Evolutionary conservation across 2,113 vertebrate species (phyloP).

Genomic region (Aplodontia rufa): DNA sequence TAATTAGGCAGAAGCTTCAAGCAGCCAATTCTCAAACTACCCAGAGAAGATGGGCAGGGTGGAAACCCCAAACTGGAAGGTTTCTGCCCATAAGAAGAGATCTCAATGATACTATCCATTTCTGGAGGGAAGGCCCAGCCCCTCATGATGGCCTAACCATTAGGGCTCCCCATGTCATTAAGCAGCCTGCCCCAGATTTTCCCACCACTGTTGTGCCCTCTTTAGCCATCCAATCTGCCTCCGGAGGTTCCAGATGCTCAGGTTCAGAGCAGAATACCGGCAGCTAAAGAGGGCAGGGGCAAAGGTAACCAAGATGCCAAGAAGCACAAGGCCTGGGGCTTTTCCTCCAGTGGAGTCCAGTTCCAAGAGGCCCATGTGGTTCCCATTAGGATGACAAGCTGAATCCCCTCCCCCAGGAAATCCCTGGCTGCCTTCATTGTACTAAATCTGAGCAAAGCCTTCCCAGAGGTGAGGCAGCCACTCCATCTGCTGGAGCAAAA

Average conservation of each 20-base stretch:
- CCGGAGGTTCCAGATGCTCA: constrained; percentile 5
- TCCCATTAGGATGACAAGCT: constrained; percentile 73
- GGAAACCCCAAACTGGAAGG: not conserved
- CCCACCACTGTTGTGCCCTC: not conserved
- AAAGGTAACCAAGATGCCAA: constrained; percentile 58
- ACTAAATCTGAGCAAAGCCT: constrained; percentile 74
- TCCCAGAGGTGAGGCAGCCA: constrained; percentile 80
- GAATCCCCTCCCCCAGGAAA: constrained; percentile 69
- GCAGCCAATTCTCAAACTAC: not conserved
- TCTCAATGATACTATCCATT: not conserved
- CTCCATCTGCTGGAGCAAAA: constrained; percentile 83
- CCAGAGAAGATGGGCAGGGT: not conserved
- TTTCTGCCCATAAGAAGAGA: not conserved
- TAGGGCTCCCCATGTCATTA: not conserved
- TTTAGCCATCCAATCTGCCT: not conserved
- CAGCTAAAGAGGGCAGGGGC: constrained; percentile 57
- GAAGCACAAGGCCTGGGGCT: not conserved
- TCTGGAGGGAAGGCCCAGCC: not conserved
- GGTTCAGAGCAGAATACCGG: constrained; percentile 36
- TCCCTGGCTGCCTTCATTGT: constrained; percentile 77
- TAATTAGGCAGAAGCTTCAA: not conserved
- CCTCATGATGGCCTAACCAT: not conserved
- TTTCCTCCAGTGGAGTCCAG: constrained; percentile 57
- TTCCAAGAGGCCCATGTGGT: constrained; percentile 76
- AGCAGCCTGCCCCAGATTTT: not conserved